phyloP scores from a whole-genome alignment of 2,113 vertebrate species.

The Zosterops japonicus region DNA sequence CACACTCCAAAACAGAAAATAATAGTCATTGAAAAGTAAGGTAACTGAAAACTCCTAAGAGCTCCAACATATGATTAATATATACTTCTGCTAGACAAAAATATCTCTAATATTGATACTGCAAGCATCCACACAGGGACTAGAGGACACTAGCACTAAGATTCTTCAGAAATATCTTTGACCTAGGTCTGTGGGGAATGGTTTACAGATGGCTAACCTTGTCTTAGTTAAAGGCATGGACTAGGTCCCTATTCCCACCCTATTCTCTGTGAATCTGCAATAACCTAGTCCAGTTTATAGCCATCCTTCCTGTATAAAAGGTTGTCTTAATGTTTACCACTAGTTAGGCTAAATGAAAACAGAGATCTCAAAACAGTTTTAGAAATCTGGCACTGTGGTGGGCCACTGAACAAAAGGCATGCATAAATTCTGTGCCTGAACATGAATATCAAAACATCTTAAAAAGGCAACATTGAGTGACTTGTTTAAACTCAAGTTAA shows the following conservation, averaged over 20 bases:
- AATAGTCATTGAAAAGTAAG: background rate
- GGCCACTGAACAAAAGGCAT: background rate
- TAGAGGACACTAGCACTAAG: background rate
- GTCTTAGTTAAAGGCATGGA: background rate
- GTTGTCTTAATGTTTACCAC: background rate
- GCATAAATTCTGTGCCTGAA: background rate
- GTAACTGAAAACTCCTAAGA: background rate
- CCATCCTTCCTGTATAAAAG: background rate
- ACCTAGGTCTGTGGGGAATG: background rate
- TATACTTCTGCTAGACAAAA: background rate
- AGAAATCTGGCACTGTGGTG: background rate
- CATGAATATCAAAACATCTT: background rate
- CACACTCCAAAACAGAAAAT: background rate
- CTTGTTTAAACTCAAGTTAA: background rate
- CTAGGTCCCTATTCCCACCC: background rate
- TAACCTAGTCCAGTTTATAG: background rate
- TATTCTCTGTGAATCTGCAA: background rate
- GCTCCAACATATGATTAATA: background rate
- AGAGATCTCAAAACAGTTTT: background rate
- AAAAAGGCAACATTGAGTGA: background rate
- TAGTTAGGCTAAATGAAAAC: background rate
- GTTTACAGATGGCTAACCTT: background rate
- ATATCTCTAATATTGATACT: background rate
- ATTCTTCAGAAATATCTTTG: background rate
- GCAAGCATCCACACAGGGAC: background rate